Percentiles rank a stretch among this genome's conserved stretches.
phyloP scores from a whole-genome alignment of 2,797 vertebrate species.

The Coilia nasus region DNA sequence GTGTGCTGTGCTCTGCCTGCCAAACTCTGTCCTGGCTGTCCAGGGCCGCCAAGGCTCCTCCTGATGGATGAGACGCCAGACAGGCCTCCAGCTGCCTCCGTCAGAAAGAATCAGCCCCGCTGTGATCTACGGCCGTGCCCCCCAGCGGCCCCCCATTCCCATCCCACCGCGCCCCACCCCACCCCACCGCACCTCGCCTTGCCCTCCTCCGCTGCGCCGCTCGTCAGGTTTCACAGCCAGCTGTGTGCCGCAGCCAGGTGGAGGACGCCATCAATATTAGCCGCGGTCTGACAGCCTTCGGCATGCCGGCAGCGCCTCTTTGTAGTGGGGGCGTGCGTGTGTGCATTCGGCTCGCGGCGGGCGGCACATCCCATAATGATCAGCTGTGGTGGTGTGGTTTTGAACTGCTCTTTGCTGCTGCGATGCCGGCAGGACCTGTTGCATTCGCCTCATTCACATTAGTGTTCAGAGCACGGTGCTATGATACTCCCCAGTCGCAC shows the following conservation, averaged over 20 bases:
- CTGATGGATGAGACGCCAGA: background rate
- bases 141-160: too few relatives aligned
- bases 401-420: background rate
- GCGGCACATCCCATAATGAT: background rate
- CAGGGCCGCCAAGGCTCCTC: background rate
- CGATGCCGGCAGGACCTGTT: background rate
- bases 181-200: too few relatives aligned
- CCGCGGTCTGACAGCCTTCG: background rate
- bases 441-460: background rate
- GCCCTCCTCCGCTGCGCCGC: background rate
- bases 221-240: slow-evolving; percentile 9
- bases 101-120: slow-evolving; percentile 17
- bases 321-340: background rate
- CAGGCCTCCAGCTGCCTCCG: background rate
- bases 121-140: background rate
- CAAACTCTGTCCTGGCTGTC: background rate
- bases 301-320: background rate
- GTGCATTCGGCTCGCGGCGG: background rate
- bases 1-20: too few relatives aligned
- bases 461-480: background rate
- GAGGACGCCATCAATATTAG: slow-evolving; percentile 14
- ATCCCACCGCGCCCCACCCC: too few relatives aligned
- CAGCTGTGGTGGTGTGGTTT: background rate
- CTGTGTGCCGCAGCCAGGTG: slow-evolving; percentile 7
- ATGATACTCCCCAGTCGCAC: background rate